Evolutionary conservation across 2,113 vertebrate species (phyloP), one percentile per base, ranked within the genome.

Genomic region (Gila orcuttii): DNA sequence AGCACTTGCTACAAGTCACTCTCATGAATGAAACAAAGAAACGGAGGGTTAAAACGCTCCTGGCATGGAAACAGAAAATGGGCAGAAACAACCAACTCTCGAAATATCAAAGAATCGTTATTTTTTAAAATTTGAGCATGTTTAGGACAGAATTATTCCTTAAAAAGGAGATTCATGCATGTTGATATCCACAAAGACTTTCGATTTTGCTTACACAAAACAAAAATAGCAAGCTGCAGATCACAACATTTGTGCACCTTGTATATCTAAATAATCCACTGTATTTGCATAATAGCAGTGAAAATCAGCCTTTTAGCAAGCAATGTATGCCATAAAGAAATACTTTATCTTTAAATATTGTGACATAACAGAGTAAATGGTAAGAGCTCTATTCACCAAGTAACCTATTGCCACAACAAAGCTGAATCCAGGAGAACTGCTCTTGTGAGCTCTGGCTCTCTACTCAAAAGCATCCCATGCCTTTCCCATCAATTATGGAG

Each of bases 401-500:
- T 64, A 62, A 42, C 23, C 57, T 39, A 28, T 9, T 82, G 79
- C 79, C 45, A 82, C n/a, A 82, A 69, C 79, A 82, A 82, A 52
- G 79, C 79, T 68, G 45, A 80, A 82, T 73, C 81, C 68, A 76
- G 62, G 8, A 13, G 76, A 59, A 50, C 69, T 42, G 79, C 55
- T 57, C 17, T 19, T 19, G 17, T 55, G 52, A 87, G 86, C 88
- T 33, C 25, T 74, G 76, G 74, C 64, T 77, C 57, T 80, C 80
- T 59, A 76, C 84, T 88, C 62, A 39, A 75, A 84, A 75, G 71
- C 89, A 69, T 89, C 89, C 25, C 88, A 42, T 89, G 86, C 89
- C 89, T 87, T 89, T 87, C 85, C 85, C 75, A 94, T 95, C 74
- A 93, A 94, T 94, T 92, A 94, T 94, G 90, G 86, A 94, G 80